A percentile compares a stretch with the other conserved stretches of the same genome.
Evolutionary conservation across 2,113 vertebrate species (phyloP).

Genomic region (Himantopus leucocephalus): DNA sequence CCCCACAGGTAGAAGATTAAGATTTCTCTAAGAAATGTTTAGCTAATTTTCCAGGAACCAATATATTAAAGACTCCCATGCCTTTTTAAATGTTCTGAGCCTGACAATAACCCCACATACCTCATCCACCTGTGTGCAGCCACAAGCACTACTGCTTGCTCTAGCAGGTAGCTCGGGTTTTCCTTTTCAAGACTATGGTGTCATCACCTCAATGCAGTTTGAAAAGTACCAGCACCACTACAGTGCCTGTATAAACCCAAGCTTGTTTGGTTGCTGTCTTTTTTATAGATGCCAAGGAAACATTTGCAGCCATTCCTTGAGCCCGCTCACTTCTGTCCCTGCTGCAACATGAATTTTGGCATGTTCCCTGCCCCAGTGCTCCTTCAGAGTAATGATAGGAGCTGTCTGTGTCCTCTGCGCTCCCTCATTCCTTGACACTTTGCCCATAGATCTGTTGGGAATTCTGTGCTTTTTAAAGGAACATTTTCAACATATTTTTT

Average conservation of each 20-base stretch:
- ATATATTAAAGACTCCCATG: background rate
- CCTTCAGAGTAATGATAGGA: background rate
- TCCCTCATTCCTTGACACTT: background rate
- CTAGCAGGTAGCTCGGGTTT: background rate
- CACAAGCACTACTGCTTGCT: background rate
- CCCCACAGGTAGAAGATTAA: background rate
- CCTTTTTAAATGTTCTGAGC: background rate
- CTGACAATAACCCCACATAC: background rate
- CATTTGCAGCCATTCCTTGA: background rate
- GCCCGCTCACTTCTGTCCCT: background rate
- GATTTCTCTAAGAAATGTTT: background rate
- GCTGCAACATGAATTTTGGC: background rate
- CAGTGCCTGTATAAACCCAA: background rate
- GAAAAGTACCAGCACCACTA: background rate
- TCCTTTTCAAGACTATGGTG: background rate
- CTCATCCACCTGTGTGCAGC: background rate
- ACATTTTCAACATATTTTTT: fast-evolving
- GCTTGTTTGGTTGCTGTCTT: background rate
- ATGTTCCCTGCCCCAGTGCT: background rate
- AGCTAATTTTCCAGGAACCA: background rate
- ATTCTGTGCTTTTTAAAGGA: background rate
- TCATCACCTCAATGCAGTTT: background rate
- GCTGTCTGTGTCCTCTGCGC: background rate
- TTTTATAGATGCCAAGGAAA: background rate
- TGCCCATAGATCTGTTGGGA: background rate